Percentiles rank a stretch among this genome's conserved stretches.
Evolutionary conservation across 2,888 invertebrate species (phyloP).

Genomic region (Cantharis rufa): DNA sequence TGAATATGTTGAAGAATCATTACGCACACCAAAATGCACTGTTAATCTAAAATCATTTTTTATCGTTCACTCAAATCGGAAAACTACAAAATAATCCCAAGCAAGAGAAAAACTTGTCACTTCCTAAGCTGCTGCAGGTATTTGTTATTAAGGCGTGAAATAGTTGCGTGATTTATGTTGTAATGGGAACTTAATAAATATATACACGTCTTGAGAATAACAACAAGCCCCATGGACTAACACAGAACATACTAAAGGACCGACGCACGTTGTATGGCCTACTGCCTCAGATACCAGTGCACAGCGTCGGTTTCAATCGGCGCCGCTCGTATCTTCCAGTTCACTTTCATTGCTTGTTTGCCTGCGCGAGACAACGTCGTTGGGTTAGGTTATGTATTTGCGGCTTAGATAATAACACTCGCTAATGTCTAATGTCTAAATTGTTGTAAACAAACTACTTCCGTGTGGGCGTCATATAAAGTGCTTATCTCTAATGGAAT

Average conservation of each 20-base stretch:
- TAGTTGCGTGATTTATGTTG: conserved; percentile 27
- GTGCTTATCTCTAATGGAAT: conserved; percentile 9
- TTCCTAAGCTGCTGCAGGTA: neutral
- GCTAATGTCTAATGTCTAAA: conserved; percentile 44
- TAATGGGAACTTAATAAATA: conserved; percentile 2
- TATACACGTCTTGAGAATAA: conserved; percentile 40
- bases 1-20: conserved; percentile 49
- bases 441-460: conserved; percentile 46
- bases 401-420: conserved; percentile 35
- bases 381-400: conserved; percentile 51
- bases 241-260: conserved; percentile 32
- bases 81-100: neutral
- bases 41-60: neutral
- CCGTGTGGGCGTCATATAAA: conserved; percentile 40
- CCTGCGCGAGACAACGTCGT: conserved; percentile 41
- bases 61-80: neutral
- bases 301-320: conserved; percentile 57
- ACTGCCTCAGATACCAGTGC: conserved; percentile 68
- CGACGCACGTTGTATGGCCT: conserved; percentile 56
- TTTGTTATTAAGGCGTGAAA: neutral
- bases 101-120: neutral
- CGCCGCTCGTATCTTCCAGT: conserved; percentile 43
- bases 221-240: conserved; percentile 60
- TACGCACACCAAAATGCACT: conserved; percentile 26
- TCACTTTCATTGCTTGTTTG: conserved; percentile 47